Conservation (phyloP, 2,888 invertebrate species). For the Pristionchus maxplancki region DNA sequence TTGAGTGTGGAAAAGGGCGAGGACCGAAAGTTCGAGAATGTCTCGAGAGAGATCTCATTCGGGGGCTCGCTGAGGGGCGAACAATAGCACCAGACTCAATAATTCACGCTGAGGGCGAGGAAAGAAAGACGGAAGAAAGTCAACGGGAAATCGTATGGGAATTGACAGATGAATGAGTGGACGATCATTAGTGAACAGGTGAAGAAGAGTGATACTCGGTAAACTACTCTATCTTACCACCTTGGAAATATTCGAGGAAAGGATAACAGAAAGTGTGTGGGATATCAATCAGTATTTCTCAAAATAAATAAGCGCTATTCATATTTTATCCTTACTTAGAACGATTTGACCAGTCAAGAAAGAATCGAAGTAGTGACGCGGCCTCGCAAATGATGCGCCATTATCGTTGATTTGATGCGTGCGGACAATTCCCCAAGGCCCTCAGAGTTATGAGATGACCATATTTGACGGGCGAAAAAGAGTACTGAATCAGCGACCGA, state of each 20-base stretch:
- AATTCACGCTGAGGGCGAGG: background rate
- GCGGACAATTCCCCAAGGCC: background rate
- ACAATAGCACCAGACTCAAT: background rate
- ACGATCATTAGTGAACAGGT: background rate
- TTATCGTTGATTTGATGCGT: background rate
- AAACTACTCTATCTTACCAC: background rate
- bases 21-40: background rate
- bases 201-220: background rate
- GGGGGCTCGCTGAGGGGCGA: background rate
- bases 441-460: background rate
- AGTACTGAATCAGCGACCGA: background rate
- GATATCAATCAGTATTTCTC: background rate
- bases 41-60: background rate
- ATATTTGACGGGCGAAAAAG: background rate
- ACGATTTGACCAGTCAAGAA: background rate
- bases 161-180: background rate
- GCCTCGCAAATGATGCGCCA: background rate
- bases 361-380: background rate
- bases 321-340: background rate
- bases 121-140: background rate
- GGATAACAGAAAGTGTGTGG: background rate
- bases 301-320: background rate
- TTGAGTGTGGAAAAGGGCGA: background rate
- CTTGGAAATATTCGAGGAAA: background rate
- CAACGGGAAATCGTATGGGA: background rate